Evolutionary conservation across 2,797 vertebrate species (phyloP).

Genomic region (Myotis myotis): DNA sequence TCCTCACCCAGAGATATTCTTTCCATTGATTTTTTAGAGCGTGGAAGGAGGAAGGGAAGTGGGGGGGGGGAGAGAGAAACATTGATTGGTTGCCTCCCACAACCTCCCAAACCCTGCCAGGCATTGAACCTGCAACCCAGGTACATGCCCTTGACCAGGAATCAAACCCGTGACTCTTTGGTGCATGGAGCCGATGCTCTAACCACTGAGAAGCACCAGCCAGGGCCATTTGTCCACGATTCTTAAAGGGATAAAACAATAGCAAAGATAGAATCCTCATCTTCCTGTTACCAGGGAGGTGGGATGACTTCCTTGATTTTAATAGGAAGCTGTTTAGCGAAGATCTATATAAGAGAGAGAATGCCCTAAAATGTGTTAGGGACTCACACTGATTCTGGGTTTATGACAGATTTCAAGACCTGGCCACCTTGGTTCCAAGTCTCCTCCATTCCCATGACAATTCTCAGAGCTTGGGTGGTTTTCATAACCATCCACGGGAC

Average conservation of each 20-base stretch:
- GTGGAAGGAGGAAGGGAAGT: no score
- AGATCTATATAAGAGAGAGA: neutral
- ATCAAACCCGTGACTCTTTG: no score
- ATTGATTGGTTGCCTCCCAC: no score
- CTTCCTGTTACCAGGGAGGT: neutral
- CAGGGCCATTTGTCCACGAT: no score
- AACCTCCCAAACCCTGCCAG: no score
- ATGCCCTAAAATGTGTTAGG: neutral
- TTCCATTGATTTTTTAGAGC: no score
- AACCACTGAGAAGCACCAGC: no score
- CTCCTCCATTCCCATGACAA: neutral
- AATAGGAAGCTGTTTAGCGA: neutral
- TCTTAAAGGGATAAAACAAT: neutral
- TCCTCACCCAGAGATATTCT: no score
- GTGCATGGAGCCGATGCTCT: no score
- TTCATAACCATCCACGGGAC: neutral
- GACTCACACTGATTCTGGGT: neutral
- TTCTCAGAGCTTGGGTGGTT: neutral
- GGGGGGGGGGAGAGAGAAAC: no score
- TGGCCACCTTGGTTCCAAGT: neutral
- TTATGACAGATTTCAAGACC: neutral
- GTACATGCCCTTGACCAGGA: no score
- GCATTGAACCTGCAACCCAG: no score
- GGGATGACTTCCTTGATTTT: neutral
- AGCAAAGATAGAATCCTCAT: neutral